A percentile compares a stretch with the other conserved stretches of the same genome.
Evolutionary conservation across 30 jellyfish, hydroid and myxozoan species (phyloP).

Genomic region (Pelagia noctiluca): DNA sequence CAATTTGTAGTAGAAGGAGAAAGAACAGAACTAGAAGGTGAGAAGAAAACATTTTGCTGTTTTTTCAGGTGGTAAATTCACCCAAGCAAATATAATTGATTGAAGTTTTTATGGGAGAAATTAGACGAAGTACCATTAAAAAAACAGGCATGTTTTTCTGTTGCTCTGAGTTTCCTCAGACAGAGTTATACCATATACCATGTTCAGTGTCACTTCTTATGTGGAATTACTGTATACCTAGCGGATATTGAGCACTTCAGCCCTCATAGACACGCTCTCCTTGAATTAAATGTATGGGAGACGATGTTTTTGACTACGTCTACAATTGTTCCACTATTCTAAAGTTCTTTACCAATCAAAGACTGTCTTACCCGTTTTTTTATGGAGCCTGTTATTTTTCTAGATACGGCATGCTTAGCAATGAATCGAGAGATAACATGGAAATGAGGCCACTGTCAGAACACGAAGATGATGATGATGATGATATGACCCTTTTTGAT

Average conservation of each 20-base stretch:
- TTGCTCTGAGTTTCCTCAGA: neutral
- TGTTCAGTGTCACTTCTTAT: neutral
- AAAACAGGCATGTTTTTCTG: too few species aligned
- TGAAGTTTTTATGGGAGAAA: neutral
- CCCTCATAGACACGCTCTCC: too few species aligned
- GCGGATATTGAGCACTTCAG: too few species aligned
- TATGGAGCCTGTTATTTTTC: neutral
- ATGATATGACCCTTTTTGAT: slow-evolving; percentile 87
- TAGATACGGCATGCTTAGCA: slow-evolving; percentile 80
- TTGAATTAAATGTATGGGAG: too few species aligned
- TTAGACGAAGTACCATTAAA: neutral
- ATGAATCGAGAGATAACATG: slow-evolving; percentile 71
- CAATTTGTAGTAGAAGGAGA: slow-evolving; percentile 72
- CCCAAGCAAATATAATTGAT: too few species aligned
- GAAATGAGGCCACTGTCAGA: slow-evolving; percentile 93
- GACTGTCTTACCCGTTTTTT: neutral
- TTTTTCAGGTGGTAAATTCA: too few species aligned
- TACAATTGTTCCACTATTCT: neutral
- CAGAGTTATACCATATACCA: neutral
- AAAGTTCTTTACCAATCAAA: neutral
- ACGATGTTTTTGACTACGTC: neutral
- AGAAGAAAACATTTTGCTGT: too few species aligned
- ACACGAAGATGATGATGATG: slow-evolving; percentile 92
- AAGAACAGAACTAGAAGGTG: slow-evolving; percentile 75
- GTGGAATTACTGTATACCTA: too few species aligned